Base-by-base conservation (phyloP, 2,113 vertebrate genomes). In the Tympanuchus pallidicinctus region DNA sequence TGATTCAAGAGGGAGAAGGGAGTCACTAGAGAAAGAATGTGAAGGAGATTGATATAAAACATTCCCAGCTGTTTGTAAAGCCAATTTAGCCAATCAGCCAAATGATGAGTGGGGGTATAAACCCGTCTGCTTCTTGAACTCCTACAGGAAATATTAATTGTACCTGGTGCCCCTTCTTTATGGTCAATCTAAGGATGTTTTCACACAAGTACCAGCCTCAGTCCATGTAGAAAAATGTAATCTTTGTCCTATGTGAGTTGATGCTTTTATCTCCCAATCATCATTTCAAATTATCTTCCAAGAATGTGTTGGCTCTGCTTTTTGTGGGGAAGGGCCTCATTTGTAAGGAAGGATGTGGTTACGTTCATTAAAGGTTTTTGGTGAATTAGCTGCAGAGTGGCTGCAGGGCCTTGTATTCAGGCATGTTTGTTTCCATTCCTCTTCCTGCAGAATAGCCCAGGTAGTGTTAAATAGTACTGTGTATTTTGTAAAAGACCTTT, bases 401-500 rank as follows among this genome's bases (percentile, higher is more conserved):
- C 88, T 86, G 25, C 59, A 79, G 85, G 63, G 43, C 34, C 22
- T 24, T 77, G 18, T 66, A 81, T 93, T 81, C 43, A 76, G 64
- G 28, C 47, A 1, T 24, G 12, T 30, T 16, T 78, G 59, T 82
- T 82, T 76, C 70, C 71, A 34, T 84, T 89, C 66, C 52, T 42
- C 89, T 95, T 61, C 59, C 59, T 80, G 36, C 57, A 64, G 47
- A 48, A 60, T 56, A 73, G 78, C 61, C 70, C 20, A 72, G 88
- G 71, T 95, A 93, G 28, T 73, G 15, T 72, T 95, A 91, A 90
- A 82, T 88, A 89, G 82, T 86, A 71, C 81, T 95, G 54, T 89
- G 76, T 92, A 59, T 90, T 97, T 97, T 94, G 57, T 94, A 95
- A 96, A 95, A 88, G 64, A 86, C 47, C 64, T 59, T 92, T 97